Evolutionary conservation across 1,140 invertebrate genomes (phyloP).

Genomic region (Diabrotica virgifera): DNA sequence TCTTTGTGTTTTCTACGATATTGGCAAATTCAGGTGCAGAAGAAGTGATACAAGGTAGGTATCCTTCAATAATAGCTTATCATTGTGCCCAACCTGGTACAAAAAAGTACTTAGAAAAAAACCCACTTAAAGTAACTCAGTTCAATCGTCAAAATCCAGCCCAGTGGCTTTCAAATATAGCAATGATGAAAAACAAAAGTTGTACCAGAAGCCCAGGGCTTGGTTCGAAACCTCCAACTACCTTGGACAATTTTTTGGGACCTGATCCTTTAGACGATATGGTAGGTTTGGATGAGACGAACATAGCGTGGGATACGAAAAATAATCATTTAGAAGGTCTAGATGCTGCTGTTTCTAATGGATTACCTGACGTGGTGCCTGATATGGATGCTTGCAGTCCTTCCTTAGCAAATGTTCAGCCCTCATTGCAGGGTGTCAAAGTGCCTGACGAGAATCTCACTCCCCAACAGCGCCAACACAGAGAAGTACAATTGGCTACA

Average conservation of each 20-base stretch:
- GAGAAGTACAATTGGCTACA: conserved; percentile 88
- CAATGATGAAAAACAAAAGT: conserved; percentile 69
- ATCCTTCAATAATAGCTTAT: conserved; percentile 89
- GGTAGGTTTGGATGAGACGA: conserved; percentile 45
- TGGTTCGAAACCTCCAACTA: conserved; percentile 37
- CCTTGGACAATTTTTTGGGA: conserved; percentile 52
- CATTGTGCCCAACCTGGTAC: conserved; percentile 93
- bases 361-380: conserved; percentile 43
- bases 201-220: conserved; percentile 54
- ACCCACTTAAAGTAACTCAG: conserved; percentile 84
- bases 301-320: conserved; percentile 48
- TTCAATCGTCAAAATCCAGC: conserved; percentile 78
- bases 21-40: conserved; percentile 94
- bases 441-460: conserved; percentile 96
- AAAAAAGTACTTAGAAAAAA: conserved; percentile 93
- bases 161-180: conserved; percentile 78
- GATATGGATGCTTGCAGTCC: conserved; percentile 52
- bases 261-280: conserved; percentile 55
- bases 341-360: conserved; percentile 44
- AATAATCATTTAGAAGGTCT: conserved; percentile 44
- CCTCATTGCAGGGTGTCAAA: conserved; percentile 74
- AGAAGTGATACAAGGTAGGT: conserved; percentile 83
- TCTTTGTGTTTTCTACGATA: conserved; percentile 94
- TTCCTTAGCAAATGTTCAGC: conserved; percentile 55
- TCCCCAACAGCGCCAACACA: conserved; percentile 89